A percentile compares a stretch with the other conserved stretches of the same genome.
These are phyloP conservation scores for Eupithecia subumbrata DNA, from an alignment of 2,888 invertebrate genomes.

Conservation along the genomic window DNA sequence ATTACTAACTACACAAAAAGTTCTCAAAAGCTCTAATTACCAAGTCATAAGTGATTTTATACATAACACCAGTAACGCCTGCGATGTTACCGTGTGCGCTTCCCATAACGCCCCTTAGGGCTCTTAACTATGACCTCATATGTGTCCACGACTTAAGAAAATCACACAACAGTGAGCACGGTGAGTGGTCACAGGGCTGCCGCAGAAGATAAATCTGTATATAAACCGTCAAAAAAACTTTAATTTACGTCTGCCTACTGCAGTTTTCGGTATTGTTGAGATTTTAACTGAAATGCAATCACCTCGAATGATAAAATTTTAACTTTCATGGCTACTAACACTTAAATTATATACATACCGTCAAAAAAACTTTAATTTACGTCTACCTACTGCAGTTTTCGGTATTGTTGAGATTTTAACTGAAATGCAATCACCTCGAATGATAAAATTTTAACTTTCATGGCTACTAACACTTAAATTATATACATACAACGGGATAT, in stretches of 20 bases:
- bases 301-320: background rate
- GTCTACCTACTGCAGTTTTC: background rate
- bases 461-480: too few relatives aligned
- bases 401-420: background rate
- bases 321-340: too few relatives aligned
- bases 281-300: background rate
- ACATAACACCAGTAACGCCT: slow-evolving; percentile 73
- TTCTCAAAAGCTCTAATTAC: slow-evolving; percentile 46
- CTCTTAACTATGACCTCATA: slow-evolving; percentile 84
- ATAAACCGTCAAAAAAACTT: background rate
- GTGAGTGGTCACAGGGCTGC: slow-evolving; percentile 68
- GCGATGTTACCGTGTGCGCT: slow-evolving; percentile 81
- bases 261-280: background rate
- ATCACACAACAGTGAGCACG: slow-evolving; percentile 75
- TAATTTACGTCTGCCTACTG: background rate
- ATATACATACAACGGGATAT: too few relatives aligned
- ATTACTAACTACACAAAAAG: slow-evolving; percentile 1
- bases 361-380: too few relatives aligned
- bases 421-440: background rate
- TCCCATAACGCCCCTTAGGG: slow-evolving; percentile 84
- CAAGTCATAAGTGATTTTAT: slow-evolving; percentile 62
- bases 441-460: background rate
- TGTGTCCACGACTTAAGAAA: slow-evolving; percentile 83
- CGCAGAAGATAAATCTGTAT: slow-evolving; percentile 16
- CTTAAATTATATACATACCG: too few relatives aligned